Evolutionary conservation across 2,113 vertebrate species (phyloP).

Genomic region (Erpornis zantholeuca): DNA sequence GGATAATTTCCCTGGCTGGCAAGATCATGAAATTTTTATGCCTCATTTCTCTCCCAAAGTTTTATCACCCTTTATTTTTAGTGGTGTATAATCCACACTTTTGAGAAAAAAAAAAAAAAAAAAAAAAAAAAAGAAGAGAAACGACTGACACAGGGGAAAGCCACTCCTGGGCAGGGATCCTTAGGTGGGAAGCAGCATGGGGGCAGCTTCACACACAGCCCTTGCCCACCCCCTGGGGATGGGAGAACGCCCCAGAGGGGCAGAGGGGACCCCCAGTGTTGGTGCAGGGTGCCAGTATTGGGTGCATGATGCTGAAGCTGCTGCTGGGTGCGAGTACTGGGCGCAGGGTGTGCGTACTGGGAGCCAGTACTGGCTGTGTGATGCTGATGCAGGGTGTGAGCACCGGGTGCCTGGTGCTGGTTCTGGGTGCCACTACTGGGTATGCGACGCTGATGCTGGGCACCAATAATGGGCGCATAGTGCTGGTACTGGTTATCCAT

Average conservation of each 20-base stretch:
- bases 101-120: neutral
- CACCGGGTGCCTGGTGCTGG: fast-evolving
- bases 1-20: constrained; percentile 41
- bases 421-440: neutral
- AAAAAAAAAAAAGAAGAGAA: neutral
- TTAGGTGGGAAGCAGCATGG: neutral
- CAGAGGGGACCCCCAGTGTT: neutral
- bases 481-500: neutral
- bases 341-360: neutral
- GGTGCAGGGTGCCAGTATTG: neutral
- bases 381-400: neutral
- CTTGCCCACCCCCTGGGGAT: fast-evolving
- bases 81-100: neutral
- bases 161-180: neutral
- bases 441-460: neutral
- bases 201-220: neutral
- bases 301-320: neutral
- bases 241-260: neutral
- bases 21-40: constrained; percentile 40
- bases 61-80: constrained; percentile 51
- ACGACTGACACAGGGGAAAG: neutral
- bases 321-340: neutral
- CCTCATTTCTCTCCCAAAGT: constrained; percentile 28
- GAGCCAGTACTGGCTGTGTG: neutral
- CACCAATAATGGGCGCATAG: fast-evolving